A percentile compares a stretch with the other conserved stretches of the same genome.
phyloP scores from a whole-genome alignment of 1,140 invertebrate species.

The Batillaria attramentaria region DNA sequence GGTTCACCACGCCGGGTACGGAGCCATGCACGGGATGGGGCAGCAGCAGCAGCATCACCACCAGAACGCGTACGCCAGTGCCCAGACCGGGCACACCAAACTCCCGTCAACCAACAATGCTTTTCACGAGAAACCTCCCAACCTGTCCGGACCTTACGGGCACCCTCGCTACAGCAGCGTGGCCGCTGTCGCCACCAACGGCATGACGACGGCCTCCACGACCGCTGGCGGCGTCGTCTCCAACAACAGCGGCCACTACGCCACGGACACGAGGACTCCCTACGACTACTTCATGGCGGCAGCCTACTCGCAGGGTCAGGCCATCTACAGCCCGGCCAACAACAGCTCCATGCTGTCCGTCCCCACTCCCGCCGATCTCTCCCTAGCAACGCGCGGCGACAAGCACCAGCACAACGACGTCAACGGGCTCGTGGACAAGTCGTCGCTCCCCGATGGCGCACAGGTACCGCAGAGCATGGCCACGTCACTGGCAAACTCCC shows the following conservation, averaged over 20 bases:
- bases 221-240: neutral
- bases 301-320: slow-evolving; percentile 26
- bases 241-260: neutral
- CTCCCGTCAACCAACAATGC: slow-evolving; percentile 23
- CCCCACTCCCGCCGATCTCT: slow-evolving; percentile 6
- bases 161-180: slow-evolving; percentile 11
- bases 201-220: slow-evolving; percentile 8
- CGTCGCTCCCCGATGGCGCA: slow-evolving; percentile 16
- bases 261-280: neutral
- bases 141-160: neutral
- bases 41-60: slow-evolving; percentile 1
- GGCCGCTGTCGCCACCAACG: neutral
- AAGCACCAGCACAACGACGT: slow-evolving; percentile 12
- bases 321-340: slow-evolving; percentile 22
- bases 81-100: slow-evolving; percentile 16
- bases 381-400: neutral
- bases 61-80: neutral
- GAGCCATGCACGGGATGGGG: neutral
- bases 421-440: slow-evolving; percentile 8
- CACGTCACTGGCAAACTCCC: neutral
- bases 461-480: slow-evolving; percentile 16
- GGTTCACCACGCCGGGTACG: neutral
- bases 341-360: neutral
- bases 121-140: slow-evolving; percentile 8
- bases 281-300: slow-evolving; percentile 31